Evolutionary conservation across 2,797 vertebrate genomes (phyloP).

Genomic region (Oophaga sylvatica): DNA sequence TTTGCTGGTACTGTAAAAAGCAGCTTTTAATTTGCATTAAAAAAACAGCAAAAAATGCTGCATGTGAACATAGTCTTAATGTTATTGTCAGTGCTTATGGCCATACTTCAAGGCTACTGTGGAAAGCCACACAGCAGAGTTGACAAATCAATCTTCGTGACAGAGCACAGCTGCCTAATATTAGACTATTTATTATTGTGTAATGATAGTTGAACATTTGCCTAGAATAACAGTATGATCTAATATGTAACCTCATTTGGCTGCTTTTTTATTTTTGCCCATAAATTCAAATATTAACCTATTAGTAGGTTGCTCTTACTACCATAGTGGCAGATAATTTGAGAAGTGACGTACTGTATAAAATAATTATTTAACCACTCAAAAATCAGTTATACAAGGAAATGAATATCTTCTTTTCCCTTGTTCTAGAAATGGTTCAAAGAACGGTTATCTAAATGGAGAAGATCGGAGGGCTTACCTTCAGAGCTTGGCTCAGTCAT

Average conservation of each 20-base stretch:
- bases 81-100: not conserved
- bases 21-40: no score
- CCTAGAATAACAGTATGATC: not conserved
- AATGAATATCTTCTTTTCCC: conserved; percentile 27
- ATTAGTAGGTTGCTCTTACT: not conserved
- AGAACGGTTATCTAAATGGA: conserved; percentile 87
- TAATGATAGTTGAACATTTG: not conserved
- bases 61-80: not conserved
- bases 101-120: not conserved
- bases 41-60: no score
- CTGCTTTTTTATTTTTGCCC: no score
- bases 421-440: conserved; percentile 89
- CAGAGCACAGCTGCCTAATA: not conserved
- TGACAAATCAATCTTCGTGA: not conserved
- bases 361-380: not conserved
- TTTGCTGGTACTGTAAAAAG: no score
- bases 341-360: not conserved
- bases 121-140: not conserved
- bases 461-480: conserved; percentile 88
- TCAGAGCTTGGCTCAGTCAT: conserved; percentile 86
- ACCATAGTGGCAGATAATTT: not conserved
- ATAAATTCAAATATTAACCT: not conserved
- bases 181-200: not conserved
- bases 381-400: not conserved
- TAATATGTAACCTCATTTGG: not conserved